A percentile compares a stretch with the other conserved stretches of the same genome.
Evolutionary conservation across 1,140 invertebrate genomes (phyloP).

Genomic region (Schmidtea mediterranea): DNA sequence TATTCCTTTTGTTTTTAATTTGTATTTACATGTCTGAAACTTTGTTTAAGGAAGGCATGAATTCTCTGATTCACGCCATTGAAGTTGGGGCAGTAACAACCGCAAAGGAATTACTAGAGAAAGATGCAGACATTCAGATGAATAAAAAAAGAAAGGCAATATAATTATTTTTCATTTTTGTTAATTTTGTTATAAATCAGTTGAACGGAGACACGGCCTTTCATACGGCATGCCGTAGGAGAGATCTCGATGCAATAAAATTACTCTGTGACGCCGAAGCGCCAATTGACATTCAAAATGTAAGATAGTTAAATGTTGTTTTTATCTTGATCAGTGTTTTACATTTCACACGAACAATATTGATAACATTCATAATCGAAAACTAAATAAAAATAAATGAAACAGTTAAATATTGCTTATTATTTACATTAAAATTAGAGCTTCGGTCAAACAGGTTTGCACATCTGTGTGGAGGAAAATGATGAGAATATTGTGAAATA

Average conservation of each 20-base stretch:
- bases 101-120: constrained; percentile 53
- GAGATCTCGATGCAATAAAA: constrained; percentile 64
- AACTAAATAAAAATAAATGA: too few species aligned
- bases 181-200: constrained; percentile 9
- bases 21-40: too few species aligned
- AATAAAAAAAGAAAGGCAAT: constrained; percentile 13
- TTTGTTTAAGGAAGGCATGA: constrained; percentile 39
- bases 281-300: constrained; percentile 59
- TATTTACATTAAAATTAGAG: too few species aligned
- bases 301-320: constrained; percentile 29
- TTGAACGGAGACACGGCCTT: constrained; percentile 46
- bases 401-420: too few species aligned
- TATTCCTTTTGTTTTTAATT: too few species aligned
- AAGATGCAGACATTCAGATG: constrained; percentile 14
- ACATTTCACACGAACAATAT: too few species aligned
- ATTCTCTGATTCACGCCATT: constrained; percentile 64
- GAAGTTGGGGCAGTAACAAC: constrained; percentile 71
- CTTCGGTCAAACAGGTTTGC: constrained; percentile 64
- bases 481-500: constrained; percentile 76
- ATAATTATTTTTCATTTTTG: background rate
- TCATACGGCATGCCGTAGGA: constrained; percentile 56
- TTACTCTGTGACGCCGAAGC: constrained; percentile 72
- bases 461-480: constrained; percentile 74
- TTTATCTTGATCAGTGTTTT: background rate
- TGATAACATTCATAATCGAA: too few species aligned